These are phyloP conservation scores for Enteromius thamalakanensis DNA, from an alignment of 2,797 vertebrate species.

Conservation along the genomic window DNA sequence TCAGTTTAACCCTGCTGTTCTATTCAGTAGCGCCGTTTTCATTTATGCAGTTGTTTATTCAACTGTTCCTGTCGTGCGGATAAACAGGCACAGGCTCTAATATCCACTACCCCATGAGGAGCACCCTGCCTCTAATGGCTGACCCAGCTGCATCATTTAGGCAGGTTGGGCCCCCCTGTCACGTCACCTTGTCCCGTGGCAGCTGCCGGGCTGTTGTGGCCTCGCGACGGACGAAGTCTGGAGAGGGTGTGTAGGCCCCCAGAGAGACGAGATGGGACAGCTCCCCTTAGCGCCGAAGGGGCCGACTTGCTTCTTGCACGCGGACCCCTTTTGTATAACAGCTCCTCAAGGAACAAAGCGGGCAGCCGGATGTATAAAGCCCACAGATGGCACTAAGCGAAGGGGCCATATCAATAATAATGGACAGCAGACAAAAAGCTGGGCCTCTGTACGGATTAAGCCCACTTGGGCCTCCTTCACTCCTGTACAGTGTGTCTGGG, in stretches of 20 bases:
- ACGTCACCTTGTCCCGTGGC: constrained; percentile 48
- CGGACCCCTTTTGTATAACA: constrained; percentile 56
- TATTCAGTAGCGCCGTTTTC: constrained; percentile 23
- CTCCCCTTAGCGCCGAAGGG: constrained; percentile 60
- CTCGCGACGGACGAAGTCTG: constrained; percentile 44
- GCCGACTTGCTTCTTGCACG: constrained; percentile 52
- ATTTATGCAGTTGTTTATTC: constrained; percentile 52
- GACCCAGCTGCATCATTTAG: constrained; percentile 58
- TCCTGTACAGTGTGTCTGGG: constrained; percentile 62
- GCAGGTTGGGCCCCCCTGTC: constrained; percentile 38
- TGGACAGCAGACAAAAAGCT: constrained; percentile 64
- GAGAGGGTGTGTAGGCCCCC: constrained; percentile 41
- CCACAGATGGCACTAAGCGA: constrained; percentile 68
- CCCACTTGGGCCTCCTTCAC: constrained; percentile 60
- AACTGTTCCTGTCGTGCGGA: constrained; percentile 40
- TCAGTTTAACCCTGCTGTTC: constrained; percentile 44
- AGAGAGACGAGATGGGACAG: constrained; percentile 50
- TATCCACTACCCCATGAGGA: constrained; percentile 36
- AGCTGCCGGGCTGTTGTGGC: constrained; percentile 65
- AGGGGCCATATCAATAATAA: constrained; percentile 67
- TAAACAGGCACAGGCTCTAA: constrained; percentile 48
- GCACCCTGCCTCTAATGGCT: constrained; percentile 34
- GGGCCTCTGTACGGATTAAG: constrained; percentile 61
- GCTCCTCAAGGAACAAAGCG: constrained; percentile 62
- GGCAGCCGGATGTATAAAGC: constrained; percentile 66